A percentile compares a stretch with the other conserved stretches of the same genome.
These are phyloP conservation scores for Pterocles burchelli DNA, from an alignment of 2,113 vertebrate genomes.

Conservation along the genomic window DNA sequence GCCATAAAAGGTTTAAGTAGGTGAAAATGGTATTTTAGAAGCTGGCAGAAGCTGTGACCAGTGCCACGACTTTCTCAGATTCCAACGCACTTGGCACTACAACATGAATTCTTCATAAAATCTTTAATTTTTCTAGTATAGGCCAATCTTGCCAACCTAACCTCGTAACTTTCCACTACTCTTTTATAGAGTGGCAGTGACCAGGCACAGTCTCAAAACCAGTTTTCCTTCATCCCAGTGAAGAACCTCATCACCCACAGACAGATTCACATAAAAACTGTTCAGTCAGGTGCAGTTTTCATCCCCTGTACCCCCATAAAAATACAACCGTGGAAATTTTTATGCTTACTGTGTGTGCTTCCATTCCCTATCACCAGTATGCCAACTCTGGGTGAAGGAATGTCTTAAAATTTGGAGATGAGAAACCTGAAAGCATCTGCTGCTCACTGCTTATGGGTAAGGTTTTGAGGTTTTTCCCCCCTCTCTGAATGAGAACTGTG, in stretches of 20 bases:
- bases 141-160: not conserved
- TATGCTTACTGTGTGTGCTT: not conserved
- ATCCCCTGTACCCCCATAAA: not conserved
- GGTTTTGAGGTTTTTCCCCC: not conserved
- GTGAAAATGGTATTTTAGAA: conserved; percentile 25
- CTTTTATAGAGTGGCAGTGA: conserved; percentile 1
- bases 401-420: not conserved
- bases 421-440: not conserved
- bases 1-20: not conserved
- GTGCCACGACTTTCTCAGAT: not conserved
- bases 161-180: not conserved
- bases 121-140: not conserved
- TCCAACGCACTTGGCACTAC: not conserved
- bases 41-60: not conserved
- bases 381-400: not conserved
- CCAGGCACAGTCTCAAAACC: not conserved
- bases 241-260: not conserved
- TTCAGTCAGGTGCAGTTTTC: not conserved
- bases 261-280: not conserved
- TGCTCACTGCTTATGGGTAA: not conserved
- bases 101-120: not conserved
- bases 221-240: not conserved
- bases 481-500: not conserved
- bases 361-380: not conserved
- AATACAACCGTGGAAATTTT: not conserved